Conservation (phyloP, 2,888 invertebrate species). For the Danaus chrysippus region DNA sequence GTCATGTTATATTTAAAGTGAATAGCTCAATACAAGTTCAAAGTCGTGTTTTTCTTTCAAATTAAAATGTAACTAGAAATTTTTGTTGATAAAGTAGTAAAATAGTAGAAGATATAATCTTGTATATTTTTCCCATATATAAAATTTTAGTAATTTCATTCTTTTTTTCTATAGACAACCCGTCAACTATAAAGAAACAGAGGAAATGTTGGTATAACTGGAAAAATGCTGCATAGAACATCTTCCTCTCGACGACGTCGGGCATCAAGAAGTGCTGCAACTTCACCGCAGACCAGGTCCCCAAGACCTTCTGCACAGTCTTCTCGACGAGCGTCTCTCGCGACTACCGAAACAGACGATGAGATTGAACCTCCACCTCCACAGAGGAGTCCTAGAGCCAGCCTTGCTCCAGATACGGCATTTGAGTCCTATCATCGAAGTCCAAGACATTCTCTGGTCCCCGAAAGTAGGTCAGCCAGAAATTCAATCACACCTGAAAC, state of each 20-base stretch:
- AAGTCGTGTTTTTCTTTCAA: too few species aligned
- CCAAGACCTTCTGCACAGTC: conserved; percentile 70
- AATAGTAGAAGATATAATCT: too few species aligned
- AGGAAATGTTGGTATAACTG: conserved; percentile 10
- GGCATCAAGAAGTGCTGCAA: conserved; percentile 82
- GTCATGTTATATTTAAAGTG: too few species aligned
- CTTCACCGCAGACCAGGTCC: conserved; percentile 80
- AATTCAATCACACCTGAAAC: conserved; percentile 82
- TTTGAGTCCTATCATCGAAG: conserved; percentile 76
- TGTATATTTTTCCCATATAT: too few species aligned
- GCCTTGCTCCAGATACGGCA: conserved; percentile 78
- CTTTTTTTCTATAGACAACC: neutral
- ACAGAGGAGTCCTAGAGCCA: conserved; percentile 76
- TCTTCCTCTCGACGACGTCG: conserved; percentile 83
- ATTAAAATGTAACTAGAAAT: too few species aligned
- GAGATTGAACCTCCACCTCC: conserved; percentile 68
- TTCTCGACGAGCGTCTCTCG: conserved; percentile 78
- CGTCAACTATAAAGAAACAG: neutral
- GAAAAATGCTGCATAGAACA: conserved; percentile 81
- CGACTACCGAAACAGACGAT: conserved; percentile 81
- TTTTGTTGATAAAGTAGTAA: too few species aligned
- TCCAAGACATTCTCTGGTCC: conserved; percentile 77
- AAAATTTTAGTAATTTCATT: too few species aligned
- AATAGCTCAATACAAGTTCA: too few species aligned
- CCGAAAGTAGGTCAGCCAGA: conserved; percentile 78